Base-by-base conservation (phyloP, 2,113 vertebrate species). In the Microcebus ravelobensis region DNA sequence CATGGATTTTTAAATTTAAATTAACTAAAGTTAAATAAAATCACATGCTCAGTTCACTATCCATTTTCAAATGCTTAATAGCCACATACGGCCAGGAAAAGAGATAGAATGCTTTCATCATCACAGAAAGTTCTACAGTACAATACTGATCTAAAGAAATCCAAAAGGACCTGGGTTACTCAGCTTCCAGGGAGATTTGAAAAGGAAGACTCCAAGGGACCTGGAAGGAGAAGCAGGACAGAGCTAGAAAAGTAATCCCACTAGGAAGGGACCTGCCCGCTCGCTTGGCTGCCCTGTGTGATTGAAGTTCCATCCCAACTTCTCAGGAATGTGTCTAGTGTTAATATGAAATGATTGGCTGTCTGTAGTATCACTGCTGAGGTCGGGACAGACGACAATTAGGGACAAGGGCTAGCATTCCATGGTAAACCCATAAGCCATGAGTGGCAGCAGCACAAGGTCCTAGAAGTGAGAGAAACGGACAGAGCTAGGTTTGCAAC, bases 381-480 rank as follows among this genome's bases (percentile, higher is more conserved):
- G 29, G 25, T 2, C 67, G 25, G 39, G 23, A 27, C n/a, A 80
- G 42, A 67, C 21, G 91, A 96, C 92, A 77, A 18, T 87, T 9
- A 77, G 20, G 8, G 48, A 68, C 77, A 67, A 88, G 79, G 17
- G 31, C 74, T 63, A 39, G 79, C n/a, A 61, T 76, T 94, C 48
- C 42, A 36, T 0, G 5, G 42, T 82, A 91, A 90, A 89, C 55
- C 57, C 18, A 25, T 34, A 48, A 95, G 5, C 59, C 48, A 1
- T 80, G 93, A 97, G 65, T 84, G 95, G 87, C 95, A 94, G 74
- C 20, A 67, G 15, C 96, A 94, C 85, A 82, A 93, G 93, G 50
- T 83, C 63, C 86, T 80, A 92, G 82, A 96, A 96, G 86, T 92
- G 63, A 92, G 71, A 95, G 94, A 94, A 95, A 83, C 45, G 86